Evolutionary conservation across 2,797 vertebrate species (phyloP).

Genomic region (Thalassophryne amazonica): DNA sequence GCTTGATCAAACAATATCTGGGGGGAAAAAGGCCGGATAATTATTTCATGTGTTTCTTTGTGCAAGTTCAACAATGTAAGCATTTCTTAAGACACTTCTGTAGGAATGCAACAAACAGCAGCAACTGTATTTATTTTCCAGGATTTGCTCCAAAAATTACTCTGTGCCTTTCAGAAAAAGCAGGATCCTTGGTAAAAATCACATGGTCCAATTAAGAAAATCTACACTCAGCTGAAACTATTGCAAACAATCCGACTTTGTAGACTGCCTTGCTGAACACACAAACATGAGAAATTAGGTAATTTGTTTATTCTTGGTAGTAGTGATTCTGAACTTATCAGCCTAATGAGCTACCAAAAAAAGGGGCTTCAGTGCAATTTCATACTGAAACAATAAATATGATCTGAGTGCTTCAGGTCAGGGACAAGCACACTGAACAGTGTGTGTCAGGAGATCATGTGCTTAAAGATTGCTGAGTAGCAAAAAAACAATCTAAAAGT

Average conservation of each 20-base stretch:
- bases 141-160: too few species aligned
- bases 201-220: slow-evolving; percentile 40
- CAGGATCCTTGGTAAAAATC: slow-evolving; percentile 29
- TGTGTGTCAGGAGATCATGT: slow-evolving; percentile 64
- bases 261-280: slow-evolving; percentile 58
- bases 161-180: too few species aligned
- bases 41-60: too few species aligned
- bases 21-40: too few species aligned
- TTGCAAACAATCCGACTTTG: slow-evolving; percentile 38
- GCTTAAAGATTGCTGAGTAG: slow-evolving; percentile 53
- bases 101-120: not conserved
- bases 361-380: slow-evolving; percentile 3
- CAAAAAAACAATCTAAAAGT: slow-evolving; percentile 59
- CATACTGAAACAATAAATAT: slow-evolving; percentile 32
- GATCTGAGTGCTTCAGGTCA: slow-evolving; percentile 34
- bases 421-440: slow-evolving; percentile 57
- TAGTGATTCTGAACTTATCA: slow-evolving; percentile 52
- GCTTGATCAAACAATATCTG: slow-evolving; percentile 98
- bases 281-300: slow-evolving; percentile 37
- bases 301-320: slow-evolving; percentile 11
- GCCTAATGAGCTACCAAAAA: slow-evolving; percentile 24
- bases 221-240: slow-evolving; percentile 28
- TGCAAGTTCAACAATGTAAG: not conserved
- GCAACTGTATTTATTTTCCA: not conserved
- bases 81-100: not conserved